Evolutionary conservation across 2,797 vertebrate genomes (phyloP).

Genomic region (Taeniopygia guttata): DNA sequence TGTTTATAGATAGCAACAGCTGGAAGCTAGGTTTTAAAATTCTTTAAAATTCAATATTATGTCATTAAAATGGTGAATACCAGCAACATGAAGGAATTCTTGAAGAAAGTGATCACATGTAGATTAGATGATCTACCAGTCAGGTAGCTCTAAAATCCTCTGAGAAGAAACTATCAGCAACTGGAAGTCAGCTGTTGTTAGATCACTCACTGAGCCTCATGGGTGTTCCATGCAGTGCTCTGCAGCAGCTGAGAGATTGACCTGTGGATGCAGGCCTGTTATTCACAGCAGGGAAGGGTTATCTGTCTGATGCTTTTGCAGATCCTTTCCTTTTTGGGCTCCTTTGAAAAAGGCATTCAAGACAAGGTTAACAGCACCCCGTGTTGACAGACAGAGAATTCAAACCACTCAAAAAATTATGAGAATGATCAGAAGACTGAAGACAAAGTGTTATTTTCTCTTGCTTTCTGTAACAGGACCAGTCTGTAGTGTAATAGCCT

Average conservation of each 20-base stretch:
- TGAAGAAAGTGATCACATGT: not conserved
- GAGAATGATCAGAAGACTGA: not conserved
- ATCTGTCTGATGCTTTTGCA: not conserved
- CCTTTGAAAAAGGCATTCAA: not conserved
- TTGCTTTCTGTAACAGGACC: not conserved
- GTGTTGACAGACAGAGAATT: not conserved
- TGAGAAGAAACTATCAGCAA: not conserved
- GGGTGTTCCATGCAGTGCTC: not conserved
- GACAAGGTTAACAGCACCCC: not conserved
- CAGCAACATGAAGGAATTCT: not conserved
- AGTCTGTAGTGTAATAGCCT: not conserved
- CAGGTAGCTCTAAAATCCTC: not conserved
- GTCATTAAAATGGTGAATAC: not conserved
- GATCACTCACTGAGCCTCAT: not conserved
- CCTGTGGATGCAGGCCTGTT: not conserved
- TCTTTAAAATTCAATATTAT: not conserved
- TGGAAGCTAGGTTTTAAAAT: not conserved
- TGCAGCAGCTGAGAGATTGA: not conserved
- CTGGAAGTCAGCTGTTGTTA: not conserved
- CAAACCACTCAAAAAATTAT: not conserved
- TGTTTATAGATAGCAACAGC: not conserved
- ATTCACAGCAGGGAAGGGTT: not conserved
- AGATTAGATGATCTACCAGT: not conserved
- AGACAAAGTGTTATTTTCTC: not conserved
- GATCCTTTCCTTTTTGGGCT: not conserved